A percentile compares a stretch with the other conserved stretches of the same genome.
These are phyloP conservation scores for Heliconius sara DNA, from an alignment of 2,888 invertebrate species.

Conservation along the genomic window DNA sequence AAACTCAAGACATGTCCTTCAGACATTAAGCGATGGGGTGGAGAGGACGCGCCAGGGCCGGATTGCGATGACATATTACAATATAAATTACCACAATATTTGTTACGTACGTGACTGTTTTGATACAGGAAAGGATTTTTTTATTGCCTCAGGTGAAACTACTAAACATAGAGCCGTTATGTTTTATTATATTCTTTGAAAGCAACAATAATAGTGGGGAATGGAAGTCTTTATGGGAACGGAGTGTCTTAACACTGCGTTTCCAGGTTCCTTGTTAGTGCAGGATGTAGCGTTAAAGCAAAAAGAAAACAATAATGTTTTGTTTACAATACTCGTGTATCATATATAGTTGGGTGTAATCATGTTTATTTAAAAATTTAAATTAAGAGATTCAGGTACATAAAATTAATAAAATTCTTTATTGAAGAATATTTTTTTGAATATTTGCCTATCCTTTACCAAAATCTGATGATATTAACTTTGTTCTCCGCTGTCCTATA, in stretches of 20 bases:
- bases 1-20: constrained; percentile 71
- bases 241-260: not conserved
- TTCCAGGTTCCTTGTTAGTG: not conserved
- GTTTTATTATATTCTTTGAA: not conserved
- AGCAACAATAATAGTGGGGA: not conserved
- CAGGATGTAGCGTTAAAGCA: no score
- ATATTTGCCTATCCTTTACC: no score
- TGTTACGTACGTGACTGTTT: constrained; percentile 68
- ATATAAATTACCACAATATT: constrained; percentile 61
- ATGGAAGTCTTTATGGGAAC: not conserved
- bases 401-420: no score
- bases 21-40: constrained; percentile 71
- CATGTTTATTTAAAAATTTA: no score
- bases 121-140: constrained; percentile 46
- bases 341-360: not conserved
- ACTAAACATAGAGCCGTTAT: constrained; percentile 21
- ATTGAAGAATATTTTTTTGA: no score
- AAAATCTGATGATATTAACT: no score
- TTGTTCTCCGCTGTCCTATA: no score
- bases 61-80: constrained; percentile 69
- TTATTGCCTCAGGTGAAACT: constrained; percentile 62
- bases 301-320: not conserved
- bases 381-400: no score
- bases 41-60: constrained; percentile 67
- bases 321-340: not conserved